phyloP scores from a whole-genome alignment of 2,113 vertebrate species.

The Pterocles orientalis region DNA sequence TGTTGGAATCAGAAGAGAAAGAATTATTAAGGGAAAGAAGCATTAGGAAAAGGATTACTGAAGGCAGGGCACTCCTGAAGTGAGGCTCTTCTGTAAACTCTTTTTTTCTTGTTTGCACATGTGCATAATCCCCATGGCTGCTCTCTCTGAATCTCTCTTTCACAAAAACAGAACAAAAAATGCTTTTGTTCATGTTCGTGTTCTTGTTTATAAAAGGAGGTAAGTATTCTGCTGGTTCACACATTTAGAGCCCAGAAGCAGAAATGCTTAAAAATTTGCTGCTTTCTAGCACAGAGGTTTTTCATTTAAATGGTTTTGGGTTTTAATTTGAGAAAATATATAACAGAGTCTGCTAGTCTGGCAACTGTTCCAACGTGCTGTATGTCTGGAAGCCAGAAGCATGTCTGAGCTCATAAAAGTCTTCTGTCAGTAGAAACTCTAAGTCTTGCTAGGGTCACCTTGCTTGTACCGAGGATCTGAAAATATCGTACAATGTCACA shows the following conservation, averaged over 20 bases:
- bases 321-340: not conserved
- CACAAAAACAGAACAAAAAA: not conserved
- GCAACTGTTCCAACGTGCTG: not conserved
- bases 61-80: not conserved
- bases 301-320: not conserved
- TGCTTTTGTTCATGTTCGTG: not conserved
- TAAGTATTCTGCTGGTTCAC: not conserved
- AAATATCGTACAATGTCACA: accelerated
- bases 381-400: not conserved
- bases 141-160: not conserved
- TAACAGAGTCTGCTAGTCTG: not conserved
- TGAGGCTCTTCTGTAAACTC: not conserved
- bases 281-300: not conserved
- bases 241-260: not conserved
- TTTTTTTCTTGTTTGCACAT: not conserved
- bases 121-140: not conserved
- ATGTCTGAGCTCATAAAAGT: not conserved
- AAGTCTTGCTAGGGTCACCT: not conserved
- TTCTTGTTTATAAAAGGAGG: not conserved
- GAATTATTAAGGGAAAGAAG: not conserved
- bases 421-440: not conserved
- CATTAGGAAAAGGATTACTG: not conserved
- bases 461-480: not conserved
- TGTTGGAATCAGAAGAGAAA: not conserved
- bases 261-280: not conserved